Base-by-base conservation (phyloP, 2,797 vertebrate genomes). In the Falco peregrinus region DNA sequence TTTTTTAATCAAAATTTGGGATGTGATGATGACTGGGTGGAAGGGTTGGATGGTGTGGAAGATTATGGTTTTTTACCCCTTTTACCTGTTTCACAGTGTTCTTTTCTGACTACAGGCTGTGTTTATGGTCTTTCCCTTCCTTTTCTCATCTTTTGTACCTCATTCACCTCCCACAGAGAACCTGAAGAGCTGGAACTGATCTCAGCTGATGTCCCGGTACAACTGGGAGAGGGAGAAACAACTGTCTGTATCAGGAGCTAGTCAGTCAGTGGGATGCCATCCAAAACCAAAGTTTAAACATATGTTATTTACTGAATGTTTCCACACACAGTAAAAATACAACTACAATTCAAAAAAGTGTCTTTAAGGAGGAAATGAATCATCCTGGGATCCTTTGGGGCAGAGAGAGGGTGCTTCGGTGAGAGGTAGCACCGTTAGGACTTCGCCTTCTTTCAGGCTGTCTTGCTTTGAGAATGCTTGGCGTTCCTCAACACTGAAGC, bases 301-400 rank as follows among this genome's bases (percentile, higher is more conserved):
- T 84, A 90, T 91, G 81, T 74, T 96, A 81, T 96, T 97, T 96
- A 61, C 83, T 63, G 79, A 95, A 56, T 86, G 59, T 95, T 97
- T 97, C 95, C 97, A 96, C 80, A 84, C 15, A 24, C 94, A 79
- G 65, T 82, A 78, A 82, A 93, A 95, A 91, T 82, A 68, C 84
- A 93, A 90, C 89, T 86, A 76, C 90, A 92, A 54, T 92, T 95
- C 92, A 74, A 84, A 96, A 74, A 81, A 91, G 78, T 9, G 7
- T 76, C 91, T 89, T 74, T 76, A 39, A 70, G 94, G 89, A 96
- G 82, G 70, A 90, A 89, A 53, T 95, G 95, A 96, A 95, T 83
- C 96, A 97, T 95, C 61, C 64, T 0, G 0, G 28, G 56, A 75
- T 90, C 84, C 85, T 84, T 84, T 47, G 48, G 77, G 84, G 51